Conservation (phyloP, 2,888 invertebrate genomes). For the Brenthis hecate region DNA sequence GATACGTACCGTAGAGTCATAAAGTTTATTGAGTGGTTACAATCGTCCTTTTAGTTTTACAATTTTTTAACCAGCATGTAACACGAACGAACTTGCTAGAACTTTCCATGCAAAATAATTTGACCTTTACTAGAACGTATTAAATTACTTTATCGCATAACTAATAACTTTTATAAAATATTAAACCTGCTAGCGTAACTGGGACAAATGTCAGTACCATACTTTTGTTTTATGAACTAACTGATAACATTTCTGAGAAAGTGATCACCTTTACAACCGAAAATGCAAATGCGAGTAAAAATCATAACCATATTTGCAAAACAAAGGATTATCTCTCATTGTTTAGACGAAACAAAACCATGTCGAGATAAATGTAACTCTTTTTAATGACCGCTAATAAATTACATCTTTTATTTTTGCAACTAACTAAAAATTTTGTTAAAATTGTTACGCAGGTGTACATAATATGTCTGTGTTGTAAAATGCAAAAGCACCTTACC, state of each 20-base stretch:
- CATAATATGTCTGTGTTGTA: slow-evolving; percentile 1
- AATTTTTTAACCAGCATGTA: slow-evolving; percentile 37
- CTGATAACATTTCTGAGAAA: slow-evolving; percentile 48
- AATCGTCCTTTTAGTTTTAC: slow-evolving; percentile 46
- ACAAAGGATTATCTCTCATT: slow-evolving; percentile 57
- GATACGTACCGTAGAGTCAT: slow-evolving; percentile 47
- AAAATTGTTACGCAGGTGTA: slow-evolving; percentile 12
- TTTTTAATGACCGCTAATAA: slow-evolving; percentile 20
- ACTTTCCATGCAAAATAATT: not conserved
- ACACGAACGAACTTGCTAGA: slow-evolving; percentile 51
- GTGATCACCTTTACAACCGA: slow-evolving; percentile 40
- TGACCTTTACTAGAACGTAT: fast-evolving
- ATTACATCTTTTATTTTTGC: slow-evolving; percentile 11
- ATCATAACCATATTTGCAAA: slow-evolving; percentile 48
- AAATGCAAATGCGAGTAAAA: slow-evolving; percentile 40
- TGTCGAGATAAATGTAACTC: slow-evolving; percentile 14
- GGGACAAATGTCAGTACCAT: slow-evolving; percentile 27
- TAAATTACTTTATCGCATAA: slow-evolving; percentile 11
- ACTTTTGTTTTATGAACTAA: slow-evolving; percentile 29
- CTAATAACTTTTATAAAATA: not conserved
- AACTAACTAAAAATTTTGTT: not conserved
- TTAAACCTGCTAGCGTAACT: slow-evolving; percentile 16
- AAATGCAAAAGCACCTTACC: not conserved
- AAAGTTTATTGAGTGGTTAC: slow-evolving; percentile 60
- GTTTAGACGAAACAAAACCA: slow-evolving; percentile 29